A percentile compares a stretch with the other conserved stretches of the same genome.
phyloP scores from a whole-genome alignment of 2,113 vertebrate genomes.

The Microcebus griseorufus region DNA sequence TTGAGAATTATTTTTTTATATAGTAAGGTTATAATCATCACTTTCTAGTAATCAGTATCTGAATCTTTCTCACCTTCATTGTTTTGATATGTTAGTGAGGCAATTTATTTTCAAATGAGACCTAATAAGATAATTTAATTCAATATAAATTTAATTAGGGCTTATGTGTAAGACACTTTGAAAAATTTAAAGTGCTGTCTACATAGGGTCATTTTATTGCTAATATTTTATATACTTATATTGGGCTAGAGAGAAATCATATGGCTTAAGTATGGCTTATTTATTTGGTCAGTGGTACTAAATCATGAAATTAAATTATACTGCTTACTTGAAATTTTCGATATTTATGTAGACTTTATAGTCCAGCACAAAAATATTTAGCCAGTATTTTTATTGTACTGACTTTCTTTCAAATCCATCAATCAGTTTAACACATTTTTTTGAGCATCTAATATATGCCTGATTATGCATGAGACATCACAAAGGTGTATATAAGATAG shows the following conservation, averaged over 20 bases:
- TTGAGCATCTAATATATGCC: background rate
- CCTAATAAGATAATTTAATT: constrained; percentile 7
- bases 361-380: background rate
- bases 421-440: constrained; percentile 14
- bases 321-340: constrained; percentile 24
- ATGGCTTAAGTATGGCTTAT: constrained; percentile 2
- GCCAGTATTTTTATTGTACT: constrained; percentile 23
- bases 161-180: constrained; percentile 30
- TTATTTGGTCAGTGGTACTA: background rate
- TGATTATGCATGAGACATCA: constrained; percentile 3
- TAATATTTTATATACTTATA: background rate
- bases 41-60: constrained; percentile 30
- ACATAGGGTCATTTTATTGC: constrained; percentile 10
- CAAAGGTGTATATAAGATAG: background rate
- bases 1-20: constrained; percentile 47
- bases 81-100: constrained; percentile 8
- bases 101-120: constrained; percentile 40
- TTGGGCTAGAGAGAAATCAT: background rate
- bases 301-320: constrained; percentile 22
- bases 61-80: background rate
- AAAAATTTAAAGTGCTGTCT: constrained; percentile 5
- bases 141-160: constrained; percentile 10
- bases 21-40: background rate
- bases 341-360: background rate
- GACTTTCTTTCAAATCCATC: background rate